Evolutionary conservation across 2,113 vertebrate genomes (phyloP).

Genomic region (Anseranas semipalmata): DNA sequence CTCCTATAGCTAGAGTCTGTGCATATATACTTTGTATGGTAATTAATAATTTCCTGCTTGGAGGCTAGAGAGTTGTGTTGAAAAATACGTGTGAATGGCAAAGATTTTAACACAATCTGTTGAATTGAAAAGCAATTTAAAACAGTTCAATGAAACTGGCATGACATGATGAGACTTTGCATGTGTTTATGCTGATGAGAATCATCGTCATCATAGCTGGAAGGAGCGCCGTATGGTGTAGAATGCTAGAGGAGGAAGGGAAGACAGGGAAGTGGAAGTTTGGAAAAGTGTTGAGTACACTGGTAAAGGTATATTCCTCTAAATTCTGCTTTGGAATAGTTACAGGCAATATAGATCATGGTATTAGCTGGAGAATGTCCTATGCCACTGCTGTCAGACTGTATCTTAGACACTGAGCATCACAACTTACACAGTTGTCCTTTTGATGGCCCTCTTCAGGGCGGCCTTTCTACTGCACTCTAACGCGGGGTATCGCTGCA

Average conservation of each 20-base stretch:
- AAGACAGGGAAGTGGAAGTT: not conserved
- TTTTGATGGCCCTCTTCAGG: not conserved
- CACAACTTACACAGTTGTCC: not conserved
- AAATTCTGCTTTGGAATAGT: not conserved
- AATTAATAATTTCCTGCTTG: not conserved
- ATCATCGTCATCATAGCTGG: not conserved
- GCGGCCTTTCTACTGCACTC: not conserved
- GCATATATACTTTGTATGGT: not conserved
- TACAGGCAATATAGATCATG: not conserved
- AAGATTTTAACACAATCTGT: not conserved
- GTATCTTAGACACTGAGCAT: not conserved
- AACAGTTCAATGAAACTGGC: not conserved
- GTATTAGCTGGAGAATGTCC: not conserved
- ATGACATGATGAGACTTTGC: not conserved
- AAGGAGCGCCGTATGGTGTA: not conserved
- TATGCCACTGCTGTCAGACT: not conserved
- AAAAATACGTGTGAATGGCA: not conserved
- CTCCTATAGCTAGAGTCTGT: not conserved
- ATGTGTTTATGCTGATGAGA: not conserved
- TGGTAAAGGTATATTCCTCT: not conserved
- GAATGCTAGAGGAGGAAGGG: not conserved
- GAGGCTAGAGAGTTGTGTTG: not conserved
- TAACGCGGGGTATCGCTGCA: not conserved
- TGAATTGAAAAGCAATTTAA: not conserved
- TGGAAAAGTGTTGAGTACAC: not conserved